Conservation (phyloP, 2,113 vertebrate genomes). For the Vulpes ferrilata region DNA sequence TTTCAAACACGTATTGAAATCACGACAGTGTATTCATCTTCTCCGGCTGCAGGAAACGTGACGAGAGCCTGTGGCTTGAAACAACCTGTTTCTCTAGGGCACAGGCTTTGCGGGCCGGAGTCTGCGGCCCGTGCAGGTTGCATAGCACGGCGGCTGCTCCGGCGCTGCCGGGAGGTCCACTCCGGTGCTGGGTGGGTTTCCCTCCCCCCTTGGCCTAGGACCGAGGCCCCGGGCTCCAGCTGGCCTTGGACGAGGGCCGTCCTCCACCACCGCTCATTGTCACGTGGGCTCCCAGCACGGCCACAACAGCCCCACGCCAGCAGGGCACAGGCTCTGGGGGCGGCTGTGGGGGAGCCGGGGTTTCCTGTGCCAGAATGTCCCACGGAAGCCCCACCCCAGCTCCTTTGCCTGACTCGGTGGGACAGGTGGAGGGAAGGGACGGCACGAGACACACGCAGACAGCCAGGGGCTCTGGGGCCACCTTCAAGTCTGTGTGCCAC, state of each 20-base stretch:
- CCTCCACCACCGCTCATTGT: rapidly evolving
- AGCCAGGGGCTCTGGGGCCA: no score
- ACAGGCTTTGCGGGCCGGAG: rapidly evolving
- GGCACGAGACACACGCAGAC: rapidly evolving
- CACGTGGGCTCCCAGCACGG: rapidly evolving
- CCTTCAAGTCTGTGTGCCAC: rapidly evolving
- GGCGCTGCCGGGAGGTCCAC: rapidly evolving
- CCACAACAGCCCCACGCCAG: rapidly evolving
- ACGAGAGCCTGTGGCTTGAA: neutral
- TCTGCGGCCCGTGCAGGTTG: rapidly evolving
- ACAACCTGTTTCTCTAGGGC: rapidly evolving
- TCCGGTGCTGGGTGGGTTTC: neutral
- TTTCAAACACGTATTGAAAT: neutral
- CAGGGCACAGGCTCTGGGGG: rapidly evolving
- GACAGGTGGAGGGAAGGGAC: neutral
- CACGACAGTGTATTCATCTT: neutral
- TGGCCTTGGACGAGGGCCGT: no score
- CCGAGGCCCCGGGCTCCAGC: rapidly evolving
- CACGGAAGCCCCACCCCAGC: rapidly evolving
- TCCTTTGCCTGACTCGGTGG: no score
- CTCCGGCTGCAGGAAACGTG: neutral
- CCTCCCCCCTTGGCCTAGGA: rapidly evolving
- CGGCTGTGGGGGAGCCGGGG: rapidly evolving
- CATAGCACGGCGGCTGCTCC: neutral
- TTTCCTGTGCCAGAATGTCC: rapidly evolving